Evolutionary conservation across 2,113 vertebrate species (phyloP).

Genomic region (Gavialis gangeticus): DNA sequence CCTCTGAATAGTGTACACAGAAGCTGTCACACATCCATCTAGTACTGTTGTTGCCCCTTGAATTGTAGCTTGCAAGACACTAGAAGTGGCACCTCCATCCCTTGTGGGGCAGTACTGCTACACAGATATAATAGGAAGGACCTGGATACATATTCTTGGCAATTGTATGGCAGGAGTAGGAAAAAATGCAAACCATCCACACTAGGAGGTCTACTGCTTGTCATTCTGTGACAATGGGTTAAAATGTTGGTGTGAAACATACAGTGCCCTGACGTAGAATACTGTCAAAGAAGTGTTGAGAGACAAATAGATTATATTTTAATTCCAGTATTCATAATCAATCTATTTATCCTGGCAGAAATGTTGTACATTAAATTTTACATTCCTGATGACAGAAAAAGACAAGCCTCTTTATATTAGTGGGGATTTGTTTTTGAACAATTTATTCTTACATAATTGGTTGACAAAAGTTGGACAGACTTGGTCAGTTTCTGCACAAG

Average conservation of each 20-base stretch:
- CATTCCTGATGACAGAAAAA: constrained; percentile 10
- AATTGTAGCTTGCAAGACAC: neutral
- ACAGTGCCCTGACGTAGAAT: neutral
- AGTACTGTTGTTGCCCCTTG: neutral
- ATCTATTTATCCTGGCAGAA: constrained; percentile 33
- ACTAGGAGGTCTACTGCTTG: neutral
- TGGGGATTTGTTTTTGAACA: constrained; percentile 47
- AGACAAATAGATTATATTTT: constrained; percentile 1
- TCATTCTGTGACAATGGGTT: neutral
- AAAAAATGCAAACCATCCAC: neutral
- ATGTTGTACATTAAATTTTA: constrained; percentile 2
- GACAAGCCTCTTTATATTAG: constrained; percentile 2
- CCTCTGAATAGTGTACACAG: neutral
- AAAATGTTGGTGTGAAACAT: neutral
- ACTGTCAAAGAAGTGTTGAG: neutral
- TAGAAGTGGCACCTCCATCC: neutral
- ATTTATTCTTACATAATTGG: constrained; percentile 48
- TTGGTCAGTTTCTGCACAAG: constrained; percentile 9
- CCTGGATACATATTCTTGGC: neutral
- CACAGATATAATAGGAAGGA: neutral
- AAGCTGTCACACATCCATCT: neutral
- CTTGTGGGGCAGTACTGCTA: neutral
- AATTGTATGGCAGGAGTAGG: neutral
- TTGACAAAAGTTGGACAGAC: constrained; percentile 8
- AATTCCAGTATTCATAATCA: constrained; percentile 38